phyloP scores from a whole-genome alignment of 2,113 vertebrate species.

The Leptocoma aspasia region DNA sequence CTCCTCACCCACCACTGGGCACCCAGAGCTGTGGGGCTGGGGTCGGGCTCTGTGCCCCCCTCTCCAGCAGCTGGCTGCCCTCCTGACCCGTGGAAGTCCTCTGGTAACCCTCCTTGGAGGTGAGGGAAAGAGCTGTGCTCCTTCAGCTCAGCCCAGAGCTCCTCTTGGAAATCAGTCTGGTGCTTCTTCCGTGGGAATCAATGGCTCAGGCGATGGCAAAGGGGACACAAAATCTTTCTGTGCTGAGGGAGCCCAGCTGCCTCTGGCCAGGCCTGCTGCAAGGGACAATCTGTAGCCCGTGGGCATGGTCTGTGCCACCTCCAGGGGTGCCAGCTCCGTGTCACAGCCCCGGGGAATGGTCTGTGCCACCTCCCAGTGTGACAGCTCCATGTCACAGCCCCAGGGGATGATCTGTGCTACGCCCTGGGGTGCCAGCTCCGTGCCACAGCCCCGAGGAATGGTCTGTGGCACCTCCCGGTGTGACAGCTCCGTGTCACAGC shows the following conservation, averaged over 20 bases:
- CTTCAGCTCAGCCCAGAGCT: neutral
- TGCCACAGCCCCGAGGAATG: neutral
- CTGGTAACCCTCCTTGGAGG: accelerated
- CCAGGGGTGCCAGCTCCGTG: neutral
- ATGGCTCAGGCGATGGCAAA: neutral
- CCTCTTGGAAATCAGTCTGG: neutral
- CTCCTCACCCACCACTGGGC: accelerated
- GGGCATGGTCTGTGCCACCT: neutral
- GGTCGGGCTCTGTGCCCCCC: neutral
- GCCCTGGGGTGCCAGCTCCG: accelerated
- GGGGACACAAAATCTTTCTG: neutral
- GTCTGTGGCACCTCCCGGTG: neutral
- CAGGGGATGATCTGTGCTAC: neutral
- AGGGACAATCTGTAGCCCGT: neutral
- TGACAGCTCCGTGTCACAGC: neutral
- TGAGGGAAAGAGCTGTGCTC: neutral
- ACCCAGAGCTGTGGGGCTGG: neutral
- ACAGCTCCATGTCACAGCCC: neutral
- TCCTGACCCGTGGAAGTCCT: neutral
- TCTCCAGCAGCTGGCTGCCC: neutral
- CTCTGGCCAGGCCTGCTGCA: neutral
- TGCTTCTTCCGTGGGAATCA: accelerated
- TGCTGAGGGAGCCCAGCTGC: neutral
- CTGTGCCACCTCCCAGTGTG: neutral
- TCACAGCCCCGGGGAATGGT: neutral